Evolutionary conservation across 1,140 invertebrate species (phyloP).

Genomic region (Euschistus heros): DNA sequence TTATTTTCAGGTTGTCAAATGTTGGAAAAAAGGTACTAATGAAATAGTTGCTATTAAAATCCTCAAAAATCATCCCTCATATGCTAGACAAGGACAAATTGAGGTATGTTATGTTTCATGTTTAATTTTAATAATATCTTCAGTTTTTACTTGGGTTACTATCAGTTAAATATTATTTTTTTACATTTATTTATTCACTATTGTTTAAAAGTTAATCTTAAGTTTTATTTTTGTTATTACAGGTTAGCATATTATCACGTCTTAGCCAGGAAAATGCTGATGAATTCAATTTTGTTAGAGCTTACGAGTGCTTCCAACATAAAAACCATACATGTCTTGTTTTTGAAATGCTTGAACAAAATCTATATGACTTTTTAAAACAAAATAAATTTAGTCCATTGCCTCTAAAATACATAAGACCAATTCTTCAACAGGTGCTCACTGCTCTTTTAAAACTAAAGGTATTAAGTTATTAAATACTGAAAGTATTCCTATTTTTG

Average conservation of each 20-base stretch:
- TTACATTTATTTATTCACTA: constrained; percentile 7
- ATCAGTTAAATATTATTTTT: background rate
- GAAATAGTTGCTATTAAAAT: constrained; percentile 99
- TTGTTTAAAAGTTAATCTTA: background rate
- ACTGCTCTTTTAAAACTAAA: constrained; percentile 96
- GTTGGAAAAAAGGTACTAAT: constrained; percentile 99
- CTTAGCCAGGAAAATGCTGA: constrained; percentile 99
- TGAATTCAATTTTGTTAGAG: constrained; percentile 98
- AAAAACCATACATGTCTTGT: constrained; percentile 99
- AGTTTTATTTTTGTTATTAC: constrained; percentile 28
- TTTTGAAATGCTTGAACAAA: constrained; percentile 99
- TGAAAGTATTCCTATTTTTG: too few relatives aligned
- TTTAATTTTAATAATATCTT: background rate
- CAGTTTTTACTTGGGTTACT: background rate
- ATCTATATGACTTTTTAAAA: constrained; percentile 99
- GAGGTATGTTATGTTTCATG: constrained; percentile 55
- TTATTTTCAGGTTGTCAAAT: constrained; percentile 79
- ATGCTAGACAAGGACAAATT: constrained; percentile 98
- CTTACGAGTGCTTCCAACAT: constrained; percentile 99
- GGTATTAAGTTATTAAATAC: constrained; percentile 39
- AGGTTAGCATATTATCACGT: constrained; percentile 91
- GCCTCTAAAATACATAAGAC: constrained; percentile 95
- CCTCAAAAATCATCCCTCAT: constrained; percentile 98
- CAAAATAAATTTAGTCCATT: constrained; percentile 99
- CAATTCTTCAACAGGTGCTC: constrained; percentile 96